Evolutionary conservation across 2,888 invertebrate genomes (phyloP).

Genomic region (Himalopsyche kuldschensis): DNA sequence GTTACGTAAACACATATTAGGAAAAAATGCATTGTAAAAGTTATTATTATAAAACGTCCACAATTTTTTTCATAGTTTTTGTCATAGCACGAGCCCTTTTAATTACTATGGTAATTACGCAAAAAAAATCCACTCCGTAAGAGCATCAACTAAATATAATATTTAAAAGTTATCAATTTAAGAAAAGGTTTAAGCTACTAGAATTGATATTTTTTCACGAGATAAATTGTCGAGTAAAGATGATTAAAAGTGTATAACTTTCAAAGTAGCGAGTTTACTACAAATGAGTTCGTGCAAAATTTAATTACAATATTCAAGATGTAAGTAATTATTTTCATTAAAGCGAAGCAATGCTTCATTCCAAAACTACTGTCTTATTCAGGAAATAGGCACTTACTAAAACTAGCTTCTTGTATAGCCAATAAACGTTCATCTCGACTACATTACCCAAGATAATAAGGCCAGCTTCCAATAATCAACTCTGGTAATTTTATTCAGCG

Average conservation of each 20-base stretch:
- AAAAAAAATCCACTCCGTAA: no score
- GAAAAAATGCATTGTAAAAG: no score
- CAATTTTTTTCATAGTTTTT: no score
- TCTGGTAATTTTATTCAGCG: conserved; percentile 30
- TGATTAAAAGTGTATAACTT: background rate
- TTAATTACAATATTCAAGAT: background rate
- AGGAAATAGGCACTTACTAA: conserved; percentile 30
- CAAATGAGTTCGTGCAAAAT: background rate
- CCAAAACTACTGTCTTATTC: conserved; percentile 29
- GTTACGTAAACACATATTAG: no score
- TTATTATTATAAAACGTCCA: no score
- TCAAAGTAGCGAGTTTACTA: background rate
- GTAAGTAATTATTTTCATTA: conserved; percentile 2
- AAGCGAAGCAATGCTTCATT: conserved; percentile 10
- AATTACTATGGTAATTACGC: no score
- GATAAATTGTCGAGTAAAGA: no score
- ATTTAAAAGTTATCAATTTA: no score
- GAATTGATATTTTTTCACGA: no score
- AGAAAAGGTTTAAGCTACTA: no score
- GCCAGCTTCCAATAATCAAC: conserved; percentile 32
- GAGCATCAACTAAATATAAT: no score
- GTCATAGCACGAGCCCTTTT: no score
- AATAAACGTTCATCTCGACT: conserved; percentile 8
- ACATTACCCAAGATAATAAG: conserved; percentile 24
- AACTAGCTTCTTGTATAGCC: conserved; percentile 7